A percentile compares a stretch with the other conserved stretches of the same genome.
Evolutionary conservation across 1,140 invertebrate genomes (phyloP).

Genomic region (Grapholita molesta): DNA sequence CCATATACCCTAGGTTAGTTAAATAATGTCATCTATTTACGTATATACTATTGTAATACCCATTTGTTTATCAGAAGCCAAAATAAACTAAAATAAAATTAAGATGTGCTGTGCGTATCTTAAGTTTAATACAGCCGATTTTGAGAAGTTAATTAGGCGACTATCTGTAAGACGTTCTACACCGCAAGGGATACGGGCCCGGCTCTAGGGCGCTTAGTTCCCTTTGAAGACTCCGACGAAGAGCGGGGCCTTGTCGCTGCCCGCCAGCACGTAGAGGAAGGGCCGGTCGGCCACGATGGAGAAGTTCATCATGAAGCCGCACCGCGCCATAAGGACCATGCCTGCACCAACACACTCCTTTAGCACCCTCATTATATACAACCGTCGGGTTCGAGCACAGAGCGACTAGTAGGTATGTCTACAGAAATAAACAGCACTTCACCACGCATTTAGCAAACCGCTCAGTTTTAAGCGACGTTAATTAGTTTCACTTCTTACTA

Average conservation of each 20-base stretch:
- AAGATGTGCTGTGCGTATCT: not conserved
- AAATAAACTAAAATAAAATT: not conserved
- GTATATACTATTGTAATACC: not conserved
- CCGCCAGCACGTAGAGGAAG: conserved; percentile 22
- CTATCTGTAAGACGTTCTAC: too few relatives aligned
- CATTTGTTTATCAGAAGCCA: not conserved
- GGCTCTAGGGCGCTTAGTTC: not conserved
- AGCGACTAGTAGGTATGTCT: not conserved
- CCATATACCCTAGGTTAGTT: not conserved
- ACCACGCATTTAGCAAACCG: not conserved
- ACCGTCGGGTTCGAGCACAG: not conserved
- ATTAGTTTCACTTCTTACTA: not conserved
- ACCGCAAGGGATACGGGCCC: not conserved
- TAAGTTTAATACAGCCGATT: too few relatives aligned
- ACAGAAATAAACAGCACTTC: not conserved
- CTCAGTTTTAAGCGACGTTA: not conserved
- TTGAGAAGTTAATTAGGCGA: too few relatives aligned
- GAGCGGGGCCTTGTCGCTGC: conserved; percentile 6
- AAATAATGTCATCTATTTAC: not conserved
- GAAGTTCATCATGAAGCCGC: not conserved
- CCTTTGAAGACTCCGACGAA: conserved; percentile 17
- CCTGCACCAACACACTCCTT: conserved; percentile 18
- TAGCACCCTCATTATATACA: not conserved
- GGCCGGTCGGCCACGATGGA: conserved; percentile 16
- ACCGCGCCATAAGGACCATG: conserved; percentile 21